Percentiles rank a stretch among this genome's conserved stretches.
Evolutionary conservation across 1,140 invertebrate species (phyloP).

Genomic region (Cydia pomonella): DNA sequence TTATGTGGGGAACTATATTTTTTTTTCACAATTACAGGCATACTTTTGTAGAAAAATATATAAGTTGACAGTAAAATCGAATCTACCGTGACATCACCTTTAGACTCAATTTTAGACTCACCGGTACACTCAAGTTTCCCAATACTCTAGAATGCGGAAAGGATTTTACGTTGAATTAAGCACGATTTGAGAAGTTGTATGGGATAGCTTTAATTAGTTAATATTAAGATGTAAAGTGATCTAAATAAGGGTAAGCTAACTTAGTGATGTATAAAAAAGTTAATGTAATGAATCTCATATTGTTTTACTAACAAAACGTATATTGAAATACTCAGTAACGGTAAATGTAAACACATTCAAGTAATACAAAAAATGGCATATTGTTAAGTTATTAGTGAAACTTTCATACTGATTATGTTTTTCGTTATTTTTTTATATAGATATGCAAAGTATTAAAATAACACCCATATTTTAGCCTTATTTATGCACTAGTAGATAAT

Average conservation of each 20-base stretch:
- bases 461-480: background rate
- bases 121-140: too few species aligned
- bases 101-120: too few species aligned
- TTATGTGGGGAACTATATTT: too few species aligned
- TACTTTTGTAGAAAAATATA: too few species aligned
- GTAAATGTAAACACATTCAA: background rate
- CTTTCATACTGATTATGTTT: background rate
- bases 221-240: constrained; percentile 52
- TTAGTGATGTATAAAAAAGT: background rate
- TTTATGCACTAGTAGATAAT: background rate
- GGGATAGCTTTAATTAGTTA: constrained; percentile 78
- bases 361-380: constrained; percentile 3
- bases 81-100: too few species aligned
- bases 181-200: constrained; percentile 73
- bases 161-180: constrained; percentile 61
- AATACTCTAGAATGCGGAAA: background rate
- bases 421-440: background rate
- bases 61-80: too few species aligned
- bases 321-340: background rate
- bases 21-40: too few species aligned
- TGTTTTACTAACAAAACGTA: background rate
- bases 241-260: constrained; percentile 26
- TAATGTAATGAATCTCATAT: background rate
- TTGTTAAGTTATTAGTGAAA: background rate
- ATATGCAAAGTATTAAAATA: background rate